Conservation (phyloP, 2,113 vertebrate species). For the Zeus faber region DNA sequence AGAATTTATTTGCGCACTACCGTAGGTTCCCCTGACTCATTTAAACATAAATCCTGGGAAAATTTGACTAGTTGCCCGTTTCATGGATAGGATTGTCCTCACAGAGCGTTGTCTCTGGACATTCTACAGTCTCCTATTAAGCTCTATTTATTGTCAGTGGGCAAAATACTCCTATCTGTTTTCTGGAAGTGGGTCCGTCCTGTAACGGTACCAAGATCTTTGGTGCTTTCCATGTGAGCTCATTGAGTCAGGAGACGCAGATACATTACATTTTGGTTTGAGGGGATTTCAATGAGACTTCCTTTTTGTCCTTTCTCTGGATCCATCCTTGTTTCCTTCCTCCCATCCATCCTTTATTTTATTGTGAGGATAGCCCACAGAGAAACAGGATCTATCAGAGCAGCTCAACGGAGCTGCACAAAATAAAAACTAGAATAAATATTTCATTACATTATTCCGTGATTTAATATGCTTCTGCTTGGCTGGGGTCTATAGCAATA, state of each 20-base stretch:
- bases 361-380: constrained; percentile 33
- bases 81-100: constrained; percentile 26
- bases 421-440: constrained; percentile 69
- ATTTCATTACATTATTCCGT: constrained; percentile 72
- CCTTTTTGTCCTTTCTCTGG: too few species aligned
- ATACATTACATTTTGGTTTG: too few species aligned
- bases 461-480: constrained; percentile 67
- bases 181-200: constrained; percentile 56
- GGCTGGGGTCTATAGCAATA: constrained; percentile 62
- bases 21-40: too few species aligned
- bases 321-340: constrained; percentile 17
- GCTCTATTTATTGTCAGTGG: constrained; percentile 56
- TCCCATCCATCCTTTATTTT: constrained; percentile 17
- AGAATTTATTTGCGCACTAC: too few species aligned
- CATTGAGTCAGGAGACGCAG: constrained; percentile 35
- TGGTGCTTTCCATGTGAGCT: constrained; percentile 52
- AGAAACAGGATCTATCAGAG: constrained; percentile 45
- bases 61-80: too few species aligned
- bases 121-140: constrained; percentile 33
- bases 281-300: too few species aligned
- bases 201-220: constrained; percentile 57
- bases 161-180: constrained; percentile 60
- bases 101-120: too few species aligned
- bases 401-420: constrained; percentile 19
- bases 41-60: too few species aligned